Base-by-base conservation (phyloP, 2,797 vertebrate genomes). In the Paedocypris micromegethes region DNA sequence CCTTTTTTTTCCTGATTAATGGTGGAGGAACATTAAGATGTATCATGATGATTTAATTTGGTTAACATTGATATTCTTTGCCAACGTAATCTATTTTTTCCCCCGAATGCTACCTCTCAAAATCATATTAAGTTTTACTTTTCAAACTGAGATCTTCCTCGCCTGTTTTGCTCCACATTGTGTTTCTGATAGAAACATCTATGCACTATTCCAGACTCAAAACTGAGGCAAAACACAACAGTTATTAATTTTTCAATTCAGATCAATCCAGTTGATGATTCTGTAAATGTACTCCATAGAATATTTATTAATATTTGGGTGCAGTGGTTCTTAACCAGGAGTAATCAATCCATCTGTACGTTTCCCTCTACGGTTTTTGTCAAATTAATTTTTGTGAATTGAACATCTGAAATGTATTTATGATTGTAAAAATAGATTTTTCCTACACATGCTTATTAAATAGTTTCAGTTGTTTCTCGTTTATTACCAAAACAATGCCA, bases 401-500 rank as follows among this genome's bases (percentile, higher is more conserved):
- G 23, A 23, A 23, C 23, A 23, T 23, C 37, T 4, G 41, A 53
- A 43, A 48, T 53, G 49, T 66, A 72, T 66, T 72, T 66, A 72
- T 64, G 43, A 64, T 60, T 46, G 69, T 64, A 48, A 52, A 49
- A 51, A 58, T 66, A 54, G 5, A 59, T 51, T 45, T 40, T 69
- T 62, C 8, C 48, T 69, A 9, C 48, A 45, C 59, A 60, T n/a
- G 53, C 51, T 9, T 69, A 43, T 69, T 69, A 51, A 54, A 50
- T 63, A 53, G 2, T 92, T 91, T 91, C 88, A 90, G 89, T 87
- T 48, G 5, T 47, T 63, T 60, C 39, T 6, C 38, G 46, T 5
- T 45, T 60, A 52, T 61, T 47, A 38, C 5, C 39, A 9, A 49
- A 63, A 9, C 53, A 56, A 63, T 50, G 59, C 23, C 23, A 23